These are phyloP conservation scores for Mormyrus hasselquistii DNA, from an alignment of 2,797 vertebrate species.

Conservation along the genomic window DNA sequence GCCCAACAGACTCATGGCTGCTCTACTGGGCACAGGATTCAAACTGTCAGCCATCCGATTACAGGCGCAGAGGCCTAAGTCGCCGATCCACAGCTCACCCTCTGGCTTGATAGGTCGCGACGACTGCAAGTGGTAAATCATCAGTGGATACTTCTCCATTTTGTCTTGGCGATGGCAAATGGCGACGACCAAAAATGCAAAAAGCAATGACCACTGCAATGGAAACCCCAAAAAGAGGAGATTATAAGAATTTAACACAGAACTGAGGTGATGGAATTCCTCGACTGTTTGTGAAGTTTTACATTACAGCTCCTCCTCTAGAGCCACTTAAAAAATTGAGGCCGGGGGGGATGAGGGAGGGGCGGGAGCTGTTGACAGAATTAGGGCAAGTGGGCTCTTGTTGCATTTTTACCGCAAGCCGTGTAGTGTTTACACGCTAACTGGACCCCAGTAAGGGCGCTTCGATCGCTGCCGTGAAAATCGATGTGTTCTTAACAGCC, in stretches of 20 bases:
- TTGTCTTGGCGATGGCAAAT: neutral
- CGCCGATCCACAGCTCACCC: neutral
- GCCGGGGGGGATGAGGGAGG: neutral
- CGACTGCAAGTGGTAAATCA: neutral
- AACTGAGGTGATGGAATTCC: neutral
- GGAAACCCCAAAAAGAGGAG: neutral
- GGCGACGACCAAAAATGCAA: neutral
- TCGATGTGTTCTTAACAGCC: neutral
- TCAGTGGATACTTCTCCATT: neutral
- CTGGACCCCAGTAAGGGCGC: neutral
- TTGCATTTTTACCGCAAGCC: neutral
- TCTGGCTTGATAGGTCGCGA: neutral
- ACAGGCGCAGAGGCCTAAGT: neutral
- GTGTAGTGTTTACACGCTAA: neutral
- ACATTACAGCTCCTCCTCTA: neutral
- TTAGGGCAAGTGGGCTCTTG: neutral
- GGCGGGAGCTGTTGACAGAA: neutral
- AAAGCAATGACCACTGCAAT: neutral
- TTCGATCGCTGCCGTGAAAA: neutral
- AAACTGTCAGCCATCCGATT: neutral
- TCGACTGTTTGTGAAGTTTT: neutral
- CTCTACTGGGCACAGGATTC: neutral
- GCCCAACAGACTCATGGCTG: neutral
- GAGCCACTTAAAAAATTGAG: neutral
- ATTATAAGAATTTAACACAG: neutral